Evolutionary conservation across 2,113 vertebrate genomes (phyloP).

Genomic region (Ptychochromis oligacanthus): DNA sequence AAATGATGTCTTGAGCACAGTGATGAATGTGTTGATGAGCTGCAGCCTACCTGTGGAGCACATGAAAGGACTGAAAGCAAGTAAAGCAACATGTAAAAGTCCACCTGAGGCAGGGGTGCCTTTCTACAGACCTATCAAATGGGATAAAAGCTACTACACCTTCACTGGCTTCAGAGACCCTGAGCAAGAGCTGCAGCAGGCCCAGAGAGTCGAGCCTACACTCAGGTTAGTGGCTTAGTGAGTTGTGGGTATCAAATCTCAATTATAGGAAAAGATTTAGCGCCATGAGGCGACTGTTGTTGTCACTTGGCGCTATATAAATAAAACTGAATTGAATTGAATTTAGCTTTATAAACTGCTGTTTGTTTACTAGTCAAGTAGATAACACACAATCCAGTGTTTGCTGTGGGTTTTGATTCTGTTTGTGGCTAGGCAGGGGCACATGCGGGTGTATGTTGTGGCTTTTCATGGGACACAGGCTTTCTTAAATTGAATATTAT

Average conservation of each 20-base stretch:
- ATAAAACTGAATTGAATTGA: no score
- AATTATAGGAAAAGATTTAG: background rate
- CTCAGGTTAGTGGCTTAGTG: constrained; percentile 79
- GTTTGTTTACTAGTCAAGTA: background rate
- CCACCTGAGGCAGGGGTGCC: constrained; percentile 45
- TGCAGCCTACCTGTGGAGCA: constrained; percentile 93
- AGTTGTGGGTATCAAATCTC: accelerated
- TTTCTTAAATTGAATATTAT: no score
- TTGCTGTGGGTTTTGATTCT: background rate
- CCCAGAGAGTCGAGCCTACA: constrained; percentile 84
- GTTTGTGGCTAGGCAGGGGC: background rate
- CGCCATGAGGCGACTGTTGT: no score
- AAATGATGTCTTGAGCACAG: constrained; percentile 90
- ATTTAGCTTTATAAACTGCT: no score
- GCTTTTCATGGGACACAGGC: no score
- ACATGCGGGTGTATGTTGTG: background rate
- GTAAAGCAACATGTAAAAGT: constrained; percentile 42
- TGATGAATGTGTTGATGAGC: constrained; percentile 90
- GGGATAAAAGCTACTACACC: constrained; percentile 93
- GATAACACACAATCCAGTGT: background rate
- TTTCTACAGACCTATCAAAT: constrained; percentile 90
- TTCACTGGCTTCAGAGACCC: constrained; percentile 96
- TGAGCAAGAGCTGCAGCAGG: constrained; percentile 89
- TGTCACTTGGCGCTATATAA: no score
- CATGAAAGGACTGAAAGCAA: constrained; percentile 75